These are phyloP conservation scores for Mormyrus proboscirostris DNA, from an alignment of 2,797 vertebrate species.

Conservation along the genomic window DNA sequence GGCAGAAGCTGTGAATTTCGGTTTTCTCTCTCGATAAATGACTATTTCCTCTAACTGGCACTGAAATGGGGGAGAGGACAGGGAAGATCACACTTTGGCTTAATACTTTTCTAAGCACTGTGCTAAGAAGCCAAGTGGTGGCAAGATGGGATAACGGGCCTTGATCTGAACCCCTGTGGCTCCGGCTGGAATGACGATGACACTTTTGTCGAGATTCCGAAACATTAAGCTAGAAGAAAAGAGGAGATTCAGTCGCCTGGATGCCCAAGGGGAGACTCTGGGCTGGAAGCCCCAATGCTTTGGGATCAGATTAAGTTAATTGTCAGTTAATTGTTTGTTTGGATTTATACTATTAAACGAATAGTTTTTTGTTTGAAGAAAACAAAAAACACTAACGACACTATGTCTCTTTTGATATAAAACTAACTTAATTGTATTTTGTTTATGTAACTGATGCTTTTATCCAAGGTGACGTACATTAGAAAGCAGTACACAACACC, in stretches of 20 bases:
- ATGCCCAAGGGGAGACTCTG: constrained; percentile 30
- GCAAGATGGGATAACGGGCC: neutral
- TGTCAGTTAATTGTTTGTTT: neutral
- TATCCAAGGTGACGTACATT: neutral
- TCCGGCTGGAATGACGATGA: constrained; percentile 37
- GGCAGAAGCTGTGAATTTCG: neutral
- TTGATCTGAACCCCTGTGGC: neutral
- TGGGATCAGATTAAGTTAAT: neutral
- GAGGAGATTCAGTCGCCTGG: constrained; percentile 42
- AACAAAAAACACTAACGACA: neutral
- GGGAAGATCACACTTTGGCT: neutral
- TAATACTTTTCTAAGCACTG: neutral
- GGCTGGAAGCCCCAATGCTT: neutral
- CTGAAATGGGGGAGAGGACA: neutral
- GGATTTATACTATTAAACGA: neutral
- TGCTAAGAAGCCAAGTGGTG: neutral
- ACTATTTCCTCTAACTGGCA: neutral
- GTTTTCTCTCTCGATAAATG: neutral
- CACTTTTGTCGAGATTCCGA: constrained; percentile 17
- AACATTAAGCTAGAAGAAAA: constrained; percentile 9
- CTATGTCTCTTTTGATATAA: neutral
- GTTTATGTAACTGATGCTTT: neutral
- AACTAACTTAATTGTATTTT: neutral
- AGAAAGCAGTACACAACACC: neutral
- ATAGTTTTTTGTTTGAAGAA: neutral